A percentile compares a stretch with the other conserved stretches of the same genome.
Evolutionary conservation across 2,113 vertebrate genomes (phyloP).

Genomic region (Corythaeola cristata): DNA sequence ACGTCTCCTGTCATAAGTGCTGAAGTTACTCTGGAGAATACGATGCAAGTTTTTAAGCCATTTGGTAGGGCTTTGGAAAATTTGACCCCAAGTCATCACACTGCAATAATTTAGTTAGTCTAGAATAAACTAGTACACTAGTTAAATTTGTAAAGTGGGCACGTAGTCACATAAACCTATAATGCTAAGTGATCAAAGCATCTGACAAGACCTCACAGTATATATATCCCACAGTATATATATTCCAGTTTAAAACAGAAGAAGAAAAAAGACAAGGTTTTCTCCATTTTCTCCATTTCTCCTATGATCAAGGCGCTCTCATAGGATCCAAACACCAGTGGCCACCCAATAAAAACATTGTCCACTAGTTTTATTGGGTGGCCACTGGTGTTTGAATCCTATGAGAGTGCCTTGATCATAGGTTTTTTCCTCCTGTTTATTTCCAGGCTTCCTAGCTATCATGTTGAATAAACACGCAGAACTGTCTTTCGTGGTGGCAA

Average conservation of each 20-base stretch:
- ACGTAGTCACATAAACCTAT: not conserved
- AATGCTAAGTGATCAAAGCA: not conserved
- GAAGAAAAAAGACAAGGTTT: not conserved
- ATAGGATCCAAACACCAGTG: no score
- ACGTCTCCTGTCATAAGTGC: not conserved
- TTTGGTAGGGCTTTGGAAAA: not conserved
- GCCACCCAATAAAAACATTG: not conserved
- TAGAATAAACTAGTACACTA: not conserved
- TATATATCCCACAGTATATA: not conserved
- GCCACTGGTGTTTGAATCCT: not conserved
- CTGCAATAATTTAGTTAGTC: not conserved
- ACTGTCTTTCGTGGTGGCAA: not conserved
- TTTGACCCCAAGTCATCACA: not conserved
- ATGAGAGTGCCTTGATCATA: not conserved
- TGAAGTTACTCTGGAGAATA: not conserved
- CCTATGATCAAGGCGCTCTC: no score
- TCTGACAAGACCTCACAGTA: not conserved
- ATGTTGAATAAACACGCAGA: not conserved
- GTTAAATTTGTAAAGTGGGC: not conserved
- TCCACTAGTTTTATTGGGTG: not conserved
- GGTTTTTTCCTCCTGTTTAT: not conserved
- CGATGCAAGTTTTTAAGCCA: not conserved
- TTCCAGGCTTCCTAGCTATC: not conserved
- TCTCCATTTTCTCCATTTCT: not conserved
- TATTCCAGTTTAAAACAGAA: not conserved